Percentiles rank a stretch among this genome's conserved stretches.
These are phyloP conservation scores for Macaca nemestrina DNA, from an alignment of 2,113 vertebrate genomes.

Conservation along the genomic window DNA sequence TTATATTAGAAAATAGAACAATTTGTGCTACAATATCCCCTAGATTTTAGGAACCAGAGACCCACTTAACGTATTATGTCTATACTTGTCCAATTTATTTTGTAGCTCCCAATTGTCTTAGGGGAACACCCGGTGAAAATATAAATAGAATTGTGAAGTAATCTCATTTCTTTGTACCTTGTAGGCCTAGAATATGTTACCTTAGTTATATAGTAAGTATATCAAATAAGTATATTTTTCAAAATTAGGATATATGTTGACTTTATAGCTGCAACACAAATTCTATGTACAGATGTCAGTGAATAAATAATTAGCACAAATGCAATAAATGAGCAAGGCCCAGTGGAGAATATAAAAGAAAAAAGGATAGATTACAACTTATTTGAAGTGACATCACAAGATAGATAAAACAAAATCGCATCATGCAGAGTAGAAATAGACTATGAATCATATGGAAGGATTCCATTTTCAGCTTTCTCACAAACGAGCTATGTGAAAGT, in stretches of 20 bases:
- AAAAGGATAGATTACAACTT: neutral
- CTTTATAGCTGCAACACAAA: neutral
- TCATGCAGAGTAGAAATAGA: neutral
- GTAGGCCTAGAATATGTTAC: neutral
- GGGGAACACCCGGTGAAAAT: neutral
- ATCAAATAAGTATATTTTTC: neutral
- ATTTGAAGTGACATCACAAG: neutral
- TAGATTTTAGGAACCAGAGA: conserved; percentile 17
- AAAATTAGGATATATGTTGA: neutral
- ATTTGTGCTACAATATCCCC: neutral
- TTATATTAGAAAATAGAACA: conserved; percentile 36
- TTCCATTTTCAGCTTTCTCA: neutral
- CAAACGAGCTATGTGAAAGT: neutral
- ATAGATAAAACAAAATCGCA: neutral
- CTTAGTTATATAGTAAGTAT: neutral
- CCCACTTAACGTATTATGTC: neutral
- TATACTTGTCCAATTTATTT: conserved; percentile 43
- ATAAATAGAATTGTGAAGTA: neutral
- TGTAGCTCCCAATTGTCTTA: neutral
- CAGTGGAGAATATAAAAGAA: neutral
- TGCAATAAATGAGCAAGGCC: neutral
- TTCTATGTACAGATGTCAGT: neutral
- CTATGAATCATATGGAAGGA: neutral
- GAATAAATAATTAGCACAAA: neutral
- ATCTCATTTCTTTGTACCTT: neutral